phyloP scores from a whole-genome alignment of 2,888 invertebrate genomes.

The Torymus tubicola region DNA sequence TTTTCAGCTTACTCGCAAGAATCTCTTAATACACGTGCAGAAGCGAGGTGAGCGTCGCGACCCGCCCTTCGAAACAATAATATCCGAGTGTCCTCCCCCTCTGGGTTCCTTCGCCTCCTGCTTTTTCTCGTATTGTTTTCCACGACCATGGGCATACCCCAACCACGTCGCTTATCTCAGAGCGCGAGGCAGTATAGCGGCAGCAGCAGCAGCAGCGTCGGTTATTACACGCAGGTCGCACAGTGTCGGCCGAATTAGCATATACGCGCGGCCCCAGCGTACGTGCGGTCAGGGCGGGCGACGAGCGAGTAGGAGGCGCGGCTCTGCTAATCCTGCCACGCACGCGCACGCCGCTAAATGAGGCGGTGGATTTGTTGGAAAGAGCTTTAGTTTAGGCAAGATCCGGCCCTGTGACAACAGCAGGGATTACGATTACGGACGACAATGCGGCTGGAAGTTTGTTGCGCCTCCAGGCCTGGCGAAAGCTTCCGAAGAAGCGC shows the following conservation, averaged over 20 bases:
- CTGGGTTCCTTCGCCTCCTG: neutral
- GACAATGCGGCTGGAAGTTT: neutral
- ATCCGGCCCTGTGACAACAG: slow-evolving; percentile 43
- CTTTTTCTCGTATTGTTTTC: slow-evolving; percentile 46
- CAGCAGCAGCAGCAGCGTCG: slow-evolving; percentile 15
- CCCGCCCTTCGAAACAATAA: too few species aligned
- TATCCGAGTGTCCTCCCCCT: too few species aligned
- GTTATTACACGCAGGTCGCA: slow-evolving; percentile 61
- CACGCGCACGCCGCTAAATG: slow-evolving; percentile 68
- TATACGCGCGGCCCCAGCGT: slow-evolving; percentile 61
- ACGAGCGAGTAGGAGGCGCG: slow-evolving; percentile 72
- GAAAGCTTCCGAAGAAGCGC: slow-evolving; percentile 8
- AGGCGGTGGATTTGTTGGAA: slow-evolving; percentile 76
- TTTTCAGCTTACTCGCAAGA: neutral
- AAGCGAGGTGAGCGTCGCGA: neutral
- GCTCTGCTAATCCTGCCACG: slow-evolving; percentile 67
- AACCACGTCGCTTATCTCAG: slow-evolving; percentile 30
- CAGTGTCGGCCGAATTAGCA: slow-evolving; percentile 67
- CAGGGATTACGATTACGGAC: slow-evolving; percentile 54
- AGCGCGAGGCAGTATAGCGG: neutral
- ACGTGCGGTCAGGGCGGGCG: slow-evolving; percentile 71
- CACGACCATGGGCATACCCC: too few species aligned
- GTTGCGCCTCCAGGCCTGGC: neutral
- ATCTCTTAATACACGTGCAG: neutral
- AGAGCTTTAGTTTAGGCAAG: slow-evolving; percentile 72